These are phyloP conservation scores for Pluvialis apricaria DNA, from an alignment of 2,113 vertebrate genomes.

Conservation along the genomic window DNA sequence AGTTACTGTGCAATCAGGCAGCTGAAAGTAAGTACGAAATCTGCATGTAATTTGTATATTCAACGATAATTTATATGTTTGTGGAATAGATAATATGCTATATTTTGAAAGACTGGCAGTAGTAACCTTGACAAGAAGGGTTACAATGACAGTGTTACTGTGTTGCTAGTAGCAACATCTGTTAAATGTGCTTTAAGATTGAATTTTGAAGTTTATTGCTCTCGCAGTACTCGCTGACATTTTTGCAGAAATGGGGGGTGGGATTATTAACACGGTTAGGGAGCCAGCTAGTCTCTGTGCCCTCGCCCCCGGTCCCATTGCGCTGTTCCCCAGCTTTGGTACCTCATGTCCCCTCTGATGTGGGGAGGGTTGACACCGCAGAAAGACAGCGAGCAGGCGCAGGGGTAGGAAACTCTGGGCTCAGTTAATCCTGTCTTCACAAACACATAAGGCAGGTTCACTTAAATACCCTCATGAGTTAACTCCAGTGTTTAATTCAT, in stretches of 20 bases:
- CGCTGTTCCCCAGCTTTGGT: not conserved
- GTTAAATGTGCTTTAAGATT: not conserved
- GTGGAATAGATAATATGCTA: not conserved
- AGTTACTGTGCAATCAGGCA: not conserved
- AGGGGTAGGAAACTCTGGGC: not conserved
- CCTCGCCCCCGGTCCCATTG: rapidly evolving
- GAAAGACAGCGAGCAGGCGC: not conserved
- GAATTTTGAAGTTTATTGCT: not conserved
- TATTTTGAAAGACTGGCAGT: not conserved
- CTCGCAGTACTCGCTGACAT: not conserved
- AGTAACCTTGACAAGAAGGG: not conserved
- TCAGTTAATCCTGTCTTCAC: not conserved
- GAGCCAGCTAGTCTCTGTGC: not conserved
- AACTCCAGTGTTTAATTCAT: not conserved
- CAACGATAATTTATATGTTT: not conserved
- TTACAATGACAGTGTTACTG: not conserved
- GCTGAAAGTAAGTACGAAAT: not conserved
- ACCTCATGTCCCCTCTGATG: rapidly evolving
- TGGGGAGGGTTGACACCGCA: not conserved
- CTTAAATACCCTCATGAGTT: not conserved
- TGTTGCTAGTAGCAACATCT: not conserved
- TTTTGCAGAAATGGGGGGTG: not conserved
- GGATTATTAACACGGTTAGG: not conserved
- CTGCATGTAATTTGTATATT: not conserved
- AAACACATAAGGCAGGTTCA: not conserved